These are phyloP conservation scores for Lindbergichthys nudifrons DNA, from an alignment of 2,797 vertebrate species.

Conservation along the genomic window DNA sequence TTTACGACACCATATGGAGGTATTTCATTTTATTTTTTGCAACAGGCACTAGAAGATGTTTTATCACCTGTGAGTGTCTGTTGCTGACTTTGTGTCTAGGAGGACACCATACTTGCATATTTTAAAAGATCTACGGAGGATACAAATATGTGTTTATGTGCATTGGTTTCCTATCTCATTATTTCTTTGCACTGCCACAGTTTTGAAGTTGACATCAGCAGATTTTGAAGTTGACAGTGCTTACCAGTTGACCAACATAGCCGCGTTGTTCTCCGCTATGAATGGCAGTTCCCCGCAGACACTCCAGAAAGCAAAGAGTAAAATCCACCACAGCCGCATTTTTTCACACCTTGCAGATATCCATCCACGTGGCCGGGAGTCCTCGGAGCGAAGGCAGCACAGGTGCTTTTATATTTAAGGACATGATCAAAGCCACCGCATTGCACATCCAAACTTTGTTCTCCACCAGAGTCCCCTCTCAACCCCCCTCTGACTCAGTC, in stretches of 20 bases:
- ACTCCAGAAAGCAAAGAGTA: conserved; percentile 87
- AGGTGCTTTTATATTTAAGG: conserved; percentile 56
- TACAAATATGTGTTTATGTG: no score
- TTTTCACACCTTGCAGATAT: conserved; percentile 67
- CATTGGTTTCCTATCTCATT: no score
- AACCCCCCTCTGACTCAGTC: conserved; percentile 59
- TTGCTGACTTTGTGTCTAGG: no score
- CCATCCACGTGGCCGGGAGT: conserved; percentile 66
- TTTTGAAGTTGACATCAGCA: no score
- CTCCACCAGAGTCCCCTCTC: conserved; percentile 39
- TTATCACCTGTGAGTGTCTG: no score
- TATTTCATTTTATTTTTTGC: no score
- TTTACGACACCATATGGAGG: no score
- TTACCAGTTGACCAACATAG: conserved; percentile 97
- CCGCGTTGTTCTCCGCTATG: conserved; percentile 93
- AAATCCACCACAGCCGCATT: conserved; percentile 89
- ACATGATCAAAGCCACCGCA: conserved; percentile 68
- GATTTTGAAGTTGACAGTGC: conserved; percentile 55
- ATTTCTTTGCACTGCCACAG: no score
- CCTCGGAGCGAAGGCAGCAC: conserved; percentile 63
- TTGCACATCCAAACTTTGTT: conserved; percentile 62
- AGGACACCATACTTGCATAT: no score
- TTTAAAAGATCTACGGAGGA: no score
- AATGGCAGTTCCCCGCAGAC: conserved; percentile 91
- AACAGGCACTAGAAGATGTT: no score